Percentiles rank a stretch among this genome's conserved stretches.
These are phyloP conservation scores for Microhierax caerulescens DNA, from an alignment of 2,797 vertebrate genomes.

Conservation along the genomic window DNA sequence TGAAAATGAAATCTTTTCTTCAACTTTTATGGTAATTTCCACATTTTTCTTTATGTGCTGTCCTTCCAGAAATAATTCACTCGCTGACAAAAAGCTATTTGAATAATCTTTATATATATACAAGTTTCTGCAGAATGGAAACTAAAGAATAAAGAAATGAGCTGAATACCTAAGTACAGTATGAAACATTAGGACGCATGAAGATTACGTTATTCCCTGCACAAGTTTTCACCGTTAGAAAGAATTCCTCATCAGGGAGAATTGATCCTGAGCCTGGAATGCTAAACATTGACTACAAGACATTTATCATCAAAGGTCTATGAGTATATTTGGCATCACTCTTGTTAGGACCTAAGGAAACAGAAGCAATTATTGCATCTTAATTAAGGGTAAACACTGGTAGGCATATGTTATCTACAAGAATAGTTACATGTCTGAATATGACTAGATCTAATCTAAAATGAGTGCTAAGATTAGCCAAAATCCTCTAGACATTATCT, in stretches of 20 bases:
- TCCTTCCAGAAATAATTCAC: slow-evolving; percentile 27
- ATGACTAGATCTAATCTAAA: slow-evolving; percentile 79
- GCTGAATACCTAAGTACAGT: neutral
- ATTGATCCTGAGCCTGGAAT: neutral
- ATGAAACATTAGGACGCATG: neutral
- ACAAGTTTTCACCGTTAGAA: neutral
- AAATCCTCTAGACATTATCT: slow-evolving; percentile 76
- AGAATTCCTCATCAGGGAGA: slow-evolving; percentile 3
- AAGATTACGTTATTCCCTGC: neutral
- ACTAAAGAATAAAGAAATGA: neutral
- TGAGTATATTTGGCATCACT: slow-evolving; percentile 3
- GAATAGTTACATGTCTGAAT: slow-evolving; percentile 59
- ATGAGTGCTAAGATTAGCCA: slow-evolving; percentile 76
- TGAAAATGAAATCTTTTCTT: slow-evolving; percentile 29
- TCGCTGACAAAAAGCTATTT: slow-evolving; percentile 36
- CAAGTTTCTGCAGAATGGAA: slow-evolving; percentile 12
- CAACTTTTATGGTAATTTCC: slow-evolving; percentile 34
- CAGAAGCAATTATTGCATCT: slow-evolving; percentile 61
- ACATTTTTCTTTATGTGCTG: neutral
- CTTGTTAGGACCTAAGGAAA: slow-evolving; percentile 44
- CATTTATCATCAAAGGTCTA: slow-evolving; percentile 20
- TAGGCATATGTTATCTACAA: slow-evolving; percentile 62
- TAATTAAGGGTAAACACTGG: slow-evolving; percentile 71
- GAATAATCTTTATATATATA: slow-evolving; percentile 19
- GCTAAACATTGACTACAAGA: neutral